These are phyloP conservation scores for Ictidomys tridecemlineatus DNA, from an alignment of 2,113 vertebrate genomes.

Conservation along the genomic window DNA sequence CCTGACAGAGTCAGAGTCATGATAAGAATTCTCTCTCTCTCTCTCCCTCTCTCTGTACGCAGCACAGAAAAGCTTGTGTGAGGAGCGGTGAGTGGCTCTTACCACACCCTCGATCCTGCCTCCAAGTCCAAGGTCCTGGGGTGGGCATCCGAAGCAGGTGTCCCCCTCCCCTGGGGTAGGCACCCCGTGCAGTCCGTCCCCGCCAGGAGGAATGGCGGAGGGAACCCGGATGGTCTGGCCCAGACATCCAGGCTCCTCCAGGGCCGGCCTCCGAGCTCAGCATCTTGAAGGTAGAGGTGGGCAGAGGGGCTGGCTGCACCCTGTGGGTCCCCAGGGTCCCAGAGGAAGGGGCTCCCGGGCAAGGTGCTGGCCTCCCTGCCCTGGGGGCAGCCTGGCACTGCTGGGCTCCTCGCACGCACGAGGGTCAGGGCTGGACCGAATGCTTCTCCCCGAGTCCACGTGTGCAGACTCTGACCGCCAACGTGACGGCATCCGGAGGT, in stretches of 20 bases:
- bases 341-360: neutral
- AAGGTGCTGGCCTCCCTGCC: neutral
- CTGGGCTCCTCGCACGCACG: neutral
- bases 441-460: neutral
- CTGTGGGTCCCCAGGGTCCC: too few relatives aligned
- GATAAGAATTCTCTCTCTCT: neutral
- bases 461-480: neutral
- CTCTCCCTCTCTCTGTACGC: fast-evolving
- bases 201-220: neutral
- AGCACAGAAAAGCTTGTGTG: neutral
- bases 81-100: too few relatives aligned
- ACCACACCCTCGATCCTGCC: neutral
- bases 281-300: neutral
- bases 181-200: too few relatives aligned
- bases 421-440: neutral
- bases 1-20: neutral
- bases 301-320: fast-evolving
- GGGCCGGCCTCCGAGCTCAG: neutral
- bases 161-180: neutral
- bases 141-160: neutral
- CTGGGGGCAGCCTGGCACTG: neutral
- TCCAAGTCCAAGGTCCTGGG: neutral
- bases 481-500: too few relatives aligned
- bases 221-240: neutral
- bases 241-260: neutral